Conservation (phyloP, 2,888 invertebrate species). For the Drosophila prolongata region DNA sequence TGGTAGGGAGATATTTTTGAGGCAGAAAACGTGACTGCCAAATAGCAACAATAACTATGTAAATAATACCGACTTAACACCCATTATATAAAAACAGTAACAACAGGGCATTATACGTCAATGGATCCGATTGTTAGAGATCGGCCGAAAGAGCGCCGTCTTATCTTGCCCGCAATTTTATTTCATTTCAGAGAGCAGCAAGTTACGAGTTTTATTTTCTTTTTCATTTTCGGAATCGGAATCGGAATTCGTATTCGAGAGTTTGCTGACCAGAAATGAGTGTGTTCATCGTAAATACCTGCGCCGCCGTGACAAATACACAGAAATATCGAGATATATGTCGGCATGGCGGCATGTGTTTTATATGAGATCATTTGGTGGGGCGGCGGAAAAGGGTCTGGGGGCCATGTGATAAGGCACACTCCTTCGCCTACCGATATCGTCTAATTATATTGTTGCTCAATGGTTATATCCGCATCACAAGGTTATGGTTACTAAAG, state of each 20-base stretch:
- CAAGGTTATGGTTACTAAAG: constrained; percentile 1
- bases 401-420: constrained; percentile 35
- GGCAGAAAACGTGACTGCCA: constrained; percentile 47
- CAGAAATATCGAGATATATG: constrained; percentile 12
- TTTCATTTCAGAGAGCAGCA: constrained; percentile 23
- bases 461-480: constrained; percentile 19
- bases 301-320: constrained; percentile 5
- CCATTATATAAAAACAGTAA: constrained; percentile 48
- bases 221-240: constrained; percentile 12
- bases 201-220: constrained; percentile 12
- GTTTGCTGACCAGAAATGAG: constrained; percentile 28
- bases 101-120: constrained; percentile 12
- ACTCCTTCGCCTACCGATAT: constrained; percentile 24
- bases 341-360: constrained; percentile 3
- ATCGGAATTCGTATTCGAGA: constrained; percentile 21
- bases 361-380: constrained; percentile 22
- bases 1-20: constrained; percentile 7
- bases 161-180: constrained; percentile 17
- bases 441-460: constrained; percentile 38
- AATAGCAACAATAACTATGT: constrained; percentile 26
- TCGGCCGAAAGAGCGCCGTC: constrained; percentile 15
- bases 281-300: constrained; percentile 14
- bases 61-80: constrained; percentile 49
- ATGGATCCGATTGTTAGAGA: constrained; percentile 33
- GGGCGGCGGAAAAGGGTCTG: neutral